Percentiles rank a stretch among this genome's conserved stretches.
These are phyloP conservation scores for Phrynocephalus versicolor DNA, from an alignment of 2,113 vertebrate genomes.

Conservation along the genomic window DNA sequence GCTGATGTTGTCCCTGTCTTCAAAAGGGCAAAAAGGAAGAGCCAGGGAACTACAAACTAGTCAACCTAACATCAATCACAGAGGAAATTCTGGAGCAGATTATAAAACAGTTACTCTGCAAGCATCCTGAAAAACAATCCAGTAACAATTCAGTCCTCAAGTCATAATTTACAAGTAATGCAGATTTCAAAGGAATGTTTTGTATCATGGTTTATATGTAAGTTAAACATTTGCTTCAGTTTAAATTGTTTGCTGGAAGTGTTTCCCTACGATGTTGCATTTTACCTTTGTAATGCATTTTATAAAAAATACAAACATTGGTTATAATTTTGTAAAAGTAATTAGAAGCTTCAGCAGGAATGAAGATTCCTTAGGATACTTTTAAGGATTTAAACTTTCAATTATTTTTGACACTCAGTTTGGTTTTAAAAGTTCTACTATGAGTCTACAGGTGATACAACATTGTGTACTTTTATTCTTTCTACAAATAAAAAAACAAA, in stretches of 20 bases:
- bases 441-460: neutral
- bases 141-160: neutral
- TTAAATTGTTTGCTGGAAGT: neutral
- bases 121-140: too few species aligned
- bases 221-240: neutral
- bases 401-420: neutral
- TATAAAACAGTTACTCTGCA: too few species aligned
- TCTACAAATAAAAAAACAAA: neutral
- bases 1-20: too few species aligned
- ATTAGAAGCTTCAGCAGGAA: neutral
- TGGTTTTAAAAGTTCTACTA: neutral
- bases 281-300: neutral
- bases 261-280: neutral
- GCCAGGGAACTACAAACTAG: too few species aligned
- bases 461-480: neutral
- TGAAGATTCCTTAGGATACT: neutral
- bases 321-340: neutral
- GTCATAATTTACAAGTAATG: neutral
- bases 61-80: too few species aligned
- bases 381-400: neutral
- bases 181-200: neutral
- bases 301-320: neutral
- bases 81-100: too few species aligned
- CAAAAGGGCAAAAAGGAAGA: too few species aligned
- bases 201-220: neutral